These are phyloP conservation scores for Myodes glareolus DNA, from an alignment of 2,113 vertebrate genomes.

Conservation along the genomic window DNA sequence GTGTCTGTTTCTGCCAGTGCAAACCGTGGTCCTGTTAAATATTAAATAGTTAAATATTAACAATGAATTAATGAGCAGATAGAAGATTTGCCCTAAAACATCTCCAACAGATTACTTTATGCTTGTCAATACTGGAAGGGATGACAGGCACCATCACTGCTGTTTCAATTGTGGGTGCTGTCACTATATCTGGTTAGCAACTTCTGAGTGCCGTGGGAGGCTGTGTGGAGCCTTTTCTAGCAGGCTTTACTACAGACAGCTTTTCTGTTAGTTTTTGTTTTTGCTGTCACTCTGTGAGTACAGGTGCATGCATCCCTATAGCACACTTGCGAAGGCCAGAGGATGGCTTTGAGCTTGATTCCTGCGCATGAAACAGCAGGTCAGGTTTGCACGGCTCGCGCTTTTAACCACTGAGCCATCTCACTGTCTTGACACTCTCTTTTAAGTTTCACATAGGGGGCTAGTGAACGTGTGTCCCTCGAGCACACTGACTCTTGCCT, in stretches of 20 bases:
- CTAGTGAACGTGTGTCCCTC: background rate
- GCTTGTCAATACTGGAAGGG: background rate
- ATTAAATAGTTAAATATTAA: background rate
- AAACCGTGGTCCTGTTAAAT: background rate
- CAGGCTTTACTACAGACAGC: background rate
- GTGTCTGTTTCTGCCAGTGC: background rate
- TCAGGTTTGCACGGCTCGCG: background rate
- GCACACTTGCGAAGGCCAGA: background rate
- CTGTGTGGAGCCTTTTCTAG: background rate
- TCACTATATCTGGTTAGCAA: background rate
- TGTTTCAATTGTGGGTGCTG: background rate
- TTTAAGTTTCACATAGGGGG: background rate
- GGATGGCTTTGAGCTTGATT: background rate
- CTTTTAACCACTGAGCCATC: background rate
- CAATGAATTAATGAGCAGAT: background rate
- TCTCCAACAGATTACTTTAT: background rate
- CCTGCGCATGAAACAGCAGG: background rate
- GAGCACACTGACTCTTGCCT: too few relatives aligned
- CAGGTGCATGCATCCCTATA: background rate
- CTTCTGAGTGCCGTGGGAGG: background rate
- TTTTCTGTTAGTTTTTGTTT: background rate
- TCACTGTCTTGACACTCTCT: background rate
- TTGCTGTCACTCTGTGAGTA: background rate
- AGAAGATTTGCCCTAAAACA: slow-evolving; percentile 2
- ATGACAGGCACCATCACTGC: background rate